Evolutionary conservation across 2,797 vertebrate genomes (phyloP), one percentile per base, ranked within the genome.

Genomic region (Argyrosomus regius): DNA sequence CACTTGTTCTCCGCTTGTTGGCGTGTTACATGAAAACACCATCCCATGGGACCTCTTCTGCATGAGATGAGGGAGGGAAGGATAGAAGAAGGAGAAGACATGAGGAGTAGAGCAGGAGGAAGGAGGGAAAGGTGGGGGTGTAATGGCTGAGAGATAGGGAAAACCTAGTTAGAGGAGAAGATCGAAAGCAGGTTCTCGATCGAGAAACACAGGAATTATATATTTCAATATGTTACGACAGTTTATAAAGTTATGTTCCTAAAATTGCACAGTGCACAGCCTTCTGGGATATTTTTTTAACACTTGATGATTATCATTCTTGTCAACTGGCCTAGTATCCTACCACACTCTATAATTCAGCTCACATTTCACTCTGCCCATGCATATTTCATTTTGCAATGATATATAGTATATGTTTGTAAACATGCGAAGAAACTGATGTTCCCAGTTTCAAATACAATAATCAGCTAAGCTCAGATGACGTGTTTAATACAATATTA

Each of bases 1-100:
- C 46, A 85, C 77, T 81, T 76, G 64, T 86, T 82, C 81, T 72
- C 3, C 0, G 70, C 79, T 86, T 81, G 85, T 84, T 83, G 84
- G 78, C 46, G 45, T 82, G 84, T 79, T 85, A 82, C 77, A 84
- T 84, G 80, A 87, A 85, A 87, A 91, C 62, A 2, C n/a, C 17
- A 0, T 87, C 90, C 80, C 87, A 3, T 6, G 88, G 83, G 91
- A 85, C 28, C 58, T 68, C 77, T 61, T 81, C 76, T 71, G 77
- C 76, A 79, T 26, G 43, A 82, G 69, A 63, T 31, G 73, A 83
- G 63, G 52, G 62, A 81, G 49, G 53, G 56, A 54, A 22, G 46
- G 54, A 67, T 11, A 53, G 82, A 68, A 71, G 69, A 39, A 63
- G 20, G 67, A 63, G 28, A 75, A 79, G 59, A 72, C 41, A 70